Conservation (phyloP, 2,888 invertebrate species). For the Nomada lathburiana region DNA sequence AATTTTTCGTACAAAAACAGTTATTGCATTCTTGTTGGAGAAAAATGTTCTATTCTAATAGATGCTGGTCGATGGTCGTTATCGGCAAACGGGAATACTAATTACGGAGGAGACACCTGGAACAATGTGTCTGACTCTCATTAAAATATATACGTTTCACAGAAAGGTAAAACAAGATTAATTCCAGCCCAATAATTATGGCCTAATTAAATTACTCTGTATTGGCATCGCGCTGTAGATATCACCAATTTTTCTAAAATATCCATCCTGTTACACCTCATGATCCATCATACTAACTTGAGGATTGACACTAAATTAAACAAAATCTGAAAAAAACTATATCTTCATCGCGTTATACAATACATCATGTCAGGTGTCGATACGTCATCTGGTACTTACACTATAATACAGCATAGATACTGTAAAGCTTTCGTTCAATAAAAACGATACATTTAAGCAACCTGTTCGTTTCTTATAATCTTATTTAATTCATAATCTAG, state of each 20-base stretch:
- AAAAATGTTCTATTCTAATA: background rate
- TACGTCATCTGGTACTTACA: no score
- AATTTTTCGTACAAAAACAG: background rate
- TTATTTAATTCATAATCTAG: no score
- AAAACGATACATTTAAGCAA: no score
- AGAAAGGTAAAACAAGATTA: background rate
- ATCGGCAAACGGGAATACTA: background rate
- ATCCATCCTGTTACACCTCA: no score
- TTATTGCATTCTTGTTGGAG: background rate
- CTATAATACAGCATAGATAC: no score
- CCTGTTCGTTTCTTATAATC: no score
- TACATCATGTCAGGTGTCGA: no score
- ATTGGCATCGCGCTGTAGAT: background rate
- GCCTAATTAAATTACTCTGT: constrained; percentile 8
- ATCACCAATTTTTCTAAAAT: background rate
- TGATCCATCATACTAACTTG: no score
- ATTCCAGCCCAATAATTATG: constrained; percentile 8
- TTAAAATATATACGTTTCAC: constrained; percentile 6
- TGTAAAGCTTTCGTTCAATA: no score
- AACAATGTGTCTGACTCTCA: background rate
- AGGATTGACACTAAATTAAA: no score
- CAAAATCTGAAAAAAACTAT: no score
- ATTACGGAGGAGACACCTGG: background rate
- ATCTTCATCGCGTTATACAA: no score
- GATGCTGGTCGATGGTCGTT: background rate